Base-by-base conservation (phyloP, 2,888 invertebrate species). In the Ichneumoninae sp. region DNA sequence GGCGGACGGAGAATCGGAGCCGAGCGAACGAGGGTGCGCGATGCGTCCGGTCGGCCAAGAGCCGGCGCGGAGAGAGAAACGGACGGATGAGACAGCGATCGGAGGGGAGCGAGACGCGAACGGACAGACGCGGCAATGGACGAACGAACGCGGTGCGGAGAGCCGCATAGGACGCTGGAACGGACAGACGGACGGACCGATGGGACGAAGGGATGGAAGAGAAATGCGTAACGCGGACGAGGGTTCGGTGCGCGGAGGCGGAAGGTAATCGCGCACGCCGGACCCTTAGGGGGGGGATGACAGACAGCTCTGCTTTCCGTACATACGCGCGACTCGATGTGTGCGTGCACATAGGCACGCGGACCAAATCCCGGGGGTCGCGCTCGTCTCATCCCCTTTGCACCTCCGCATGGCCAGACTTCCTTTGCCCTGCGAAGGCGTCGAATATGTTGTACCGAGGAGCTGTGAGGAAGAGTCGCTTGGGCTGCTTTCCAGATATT, bases 181-280 rank as follows among this genome's bases (percentile, higher is more conserved):
- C 83, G 86, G 82, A 86, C 85, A 88, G 89, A 88, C 87, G 83
- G 87, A 89, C 83, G 90, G 75, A 81, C 54, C 68, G 85, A 83
- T 70, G 81, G 85, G 85, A 87, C 88, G 86, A 85, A 85, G 82
- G 84, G 75, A 84, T 81, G 66, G 71, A 75, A 77, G 83, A 82
- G 82, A 83, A 69, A 62, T 52, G 81, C 84, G 76, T 81, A 71
- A 79, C 72, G 77, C 60, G 72, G 88, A 86, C 93, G 93, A 93
- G 94, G 94, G 94, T 94, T 94, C 93, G 94, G 94, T 95, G 94
- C 94, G 94, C 94, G 93, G 94, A 94, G 95, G 95, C 94, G 95
- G 95, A 95, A 95, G 95, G 94, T 95, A 95, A 95, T 94, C 91
- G 93, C 89, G 89, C 89, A 90, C 87, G 87, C 77, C 83, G 87